Evolutionary conservation across 2,888 invertebrate species (phyloP), one percentile per base, ranked within the genome.

Genomic region (Drosophila prostipennis): DNA sequence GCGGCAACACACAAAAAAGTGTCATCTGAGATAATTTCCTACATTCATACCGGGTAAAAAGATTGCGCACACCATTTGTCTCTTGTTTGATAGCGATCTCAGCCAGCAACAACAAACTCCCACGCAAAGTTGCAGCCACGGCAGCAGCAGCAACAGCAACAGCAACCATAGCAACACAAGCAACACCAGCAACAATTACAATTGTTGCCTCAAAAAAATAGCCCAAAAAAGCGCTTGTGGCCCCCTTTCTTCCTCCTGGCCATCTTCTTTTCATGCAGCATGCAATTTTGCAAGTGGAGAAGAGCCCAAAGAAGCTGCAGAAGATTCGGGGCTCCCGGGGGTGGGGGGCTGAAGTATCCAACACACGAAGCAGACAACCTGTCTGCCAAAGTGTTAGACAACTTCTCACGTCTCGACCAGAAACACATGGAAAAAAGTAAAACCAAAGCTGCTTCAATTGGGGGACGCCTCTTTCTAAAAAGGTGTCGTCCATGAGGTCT

Each of bases 61-160:
- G 89, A 89, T 89, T 89, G 90, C 87, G 87, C 89, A 89, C 89
- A 89, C 86, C 80, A 89, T 89, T 90, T 89, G 89, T 90, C 89
- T 89, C 80, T 80, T 72, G 76, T 74, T 76, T 79, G 89, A 90
- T 90, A 80, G 72, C 57, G 77, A 90, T 89, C 90, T 83, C 51
- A 68, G 46, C 56, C 68, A 65, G 46, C 63, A 72, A 67, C 78
- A 75, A 68, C 61, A 85, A 78, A 86, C 88, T 89, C 89, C 89
- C 89, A 89, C 89, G 89, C 89, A 87, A 82, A 89, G 78, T 78
- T 84, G 74, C 72, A 78, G 76, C 72, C 72, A 57, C 57, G 79
- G 74, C 78, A 76, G 34, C 61, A 68, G 51, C 49, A 48, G 36
- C 63, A 73, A 55, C 72, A 74, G 36, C 63, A 73, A 55, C 72